Evolutionary conservation across 2,888 invertebrate species (phyloP).

Genomic region (Leucophenga montana): DNA sequence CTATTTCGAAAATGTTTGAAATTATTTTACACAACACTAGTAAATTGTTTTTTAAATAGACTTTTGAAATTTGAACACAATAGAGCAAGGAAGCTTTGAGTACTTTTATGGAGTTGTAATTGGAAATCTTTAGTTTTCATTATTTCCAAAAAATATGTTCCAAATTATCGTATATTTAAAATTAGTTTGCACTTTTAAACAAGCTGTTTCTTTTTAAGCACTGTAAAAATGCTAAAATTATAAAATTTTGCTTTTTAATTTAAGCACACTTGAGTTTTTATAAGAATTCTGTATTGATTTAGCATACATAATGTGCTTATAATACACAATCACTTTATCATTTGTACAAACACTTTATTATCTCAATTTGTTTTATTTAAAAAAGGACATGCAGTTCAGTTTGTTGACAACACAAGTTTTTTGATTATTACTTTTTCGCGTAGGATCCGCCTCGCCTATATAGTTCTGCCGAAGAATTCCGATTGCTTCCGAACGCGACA

Average conservation of each 20-base stretch:
- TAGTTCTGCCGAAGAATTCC: conserved; percentile 49
- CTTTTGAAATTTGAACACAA: too few species aligned
- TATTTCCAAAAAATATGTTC: too few species aligned
- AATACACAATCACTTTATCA: not conserved
- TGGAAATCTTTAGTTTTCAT: too few species aligned
- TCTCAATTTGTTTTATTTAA: conserved; percentile 1
- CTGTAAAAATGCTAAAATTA: too few species aligned
- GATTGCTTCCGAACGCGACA: conserved; percentile 71
- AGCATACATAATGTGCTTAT: conserved; percentile 4
- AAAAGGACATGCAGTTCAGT: not conserved
- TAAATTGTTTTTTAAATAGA: not conserved
- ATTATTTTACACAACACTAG: not conserved
- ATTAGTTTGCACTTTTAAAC: too few species aligned
- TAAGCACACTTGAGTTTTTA: too few species aligned
- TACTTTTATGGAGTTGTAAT: too few species aligned
- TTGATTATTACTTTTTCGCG: conserved; percentile 54
- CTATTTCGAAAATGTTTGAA: not conserved
- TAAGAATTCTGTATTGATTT: conserved; percentile 8
- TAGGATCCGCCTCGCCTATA: conserved; percentile 37
- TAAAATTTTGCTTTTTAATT: not conserved
- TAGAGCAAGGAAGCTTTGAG: too few species aligned
- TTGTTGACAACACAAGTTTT: not conserved
- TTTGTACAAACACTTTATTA: too few species aligned
- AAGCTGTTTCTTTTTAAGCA: too few species aligned
- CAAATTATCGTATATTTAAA: too few species aligned